A percentile compares a stretch with the other conserved stretches of the same genome.
phyloP scores from a whole-genome alignment of 64 coral and sea anemone genomes.

The Hydrozoanthus tunicans region DNA sequence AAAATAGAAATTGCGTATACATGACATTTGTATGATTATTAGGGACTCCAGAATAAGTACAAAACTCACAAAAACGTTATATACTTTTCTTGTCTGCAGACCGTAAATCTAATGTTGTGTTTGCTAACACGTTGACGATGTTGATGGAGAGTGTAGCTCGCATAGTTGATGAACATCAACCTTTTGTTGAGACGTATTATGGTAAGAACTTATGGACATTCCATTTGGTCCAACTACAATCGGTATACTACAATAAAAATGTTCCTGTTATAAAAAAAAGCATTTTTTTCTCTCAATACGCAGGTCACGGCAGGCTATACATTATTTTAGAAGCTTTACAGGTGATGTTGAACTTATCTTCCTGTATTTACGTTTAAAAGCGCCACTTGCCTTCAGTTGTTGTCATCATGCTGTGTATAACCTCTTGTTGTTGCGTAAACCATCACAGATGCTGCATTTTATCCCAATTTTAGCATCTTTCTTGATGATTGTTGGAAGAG shows the following conservation, averaged over 20 bases:
- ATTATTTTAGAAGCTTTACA: slow-evolving; percentile 40
- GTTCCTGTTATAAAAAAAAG: not conserved
- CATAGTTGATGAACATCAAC: slow-evolving; percentile 97
- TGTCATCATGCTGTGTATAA: too few relatives aligned
- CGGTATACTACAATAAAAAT: not conserved
- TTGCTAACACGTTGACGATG: slow-evolving; percentile 93
- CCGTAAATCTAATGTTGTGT: slow-evolving; percentile 87
- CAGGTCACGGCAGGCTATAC: slow-evolving; percentile 39
- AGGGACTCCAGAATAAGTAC: too few relatives aligned
- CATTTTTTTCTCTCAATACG: not conserved
- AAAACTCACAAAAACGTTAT: too few relatives aligned
- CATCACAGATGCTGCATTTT: too few relatives aligned
- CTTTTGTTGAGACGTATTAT: slow-evolving; percentile 95
- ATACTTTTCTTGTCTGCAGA: slow-evolving; percentile 38
- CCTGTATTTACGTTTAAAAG: too few relatives aligned
- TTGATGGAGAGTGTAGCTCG: slow-evolving; percentile 92
- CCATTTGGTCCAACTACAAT: too few relatives aligned
- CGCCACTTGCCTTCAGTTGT: too few relatives aligned
- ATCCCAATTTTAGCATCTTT: too few relatives aligned
- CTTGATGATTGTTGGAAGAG: too few relatives aligned
- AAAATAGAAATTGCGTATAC: too few relatives aligned
- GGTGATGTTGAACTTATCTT: not conserved
- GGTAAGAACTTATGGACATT: slow-evolving; percentile 48
- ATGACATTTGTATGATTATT: too few relatives aligned
- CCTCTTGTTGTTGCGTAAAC: too few relatives aligned